Conservation (phyloP, 64 coral and sea anemone species). For the Montipora sp. region DNA sequence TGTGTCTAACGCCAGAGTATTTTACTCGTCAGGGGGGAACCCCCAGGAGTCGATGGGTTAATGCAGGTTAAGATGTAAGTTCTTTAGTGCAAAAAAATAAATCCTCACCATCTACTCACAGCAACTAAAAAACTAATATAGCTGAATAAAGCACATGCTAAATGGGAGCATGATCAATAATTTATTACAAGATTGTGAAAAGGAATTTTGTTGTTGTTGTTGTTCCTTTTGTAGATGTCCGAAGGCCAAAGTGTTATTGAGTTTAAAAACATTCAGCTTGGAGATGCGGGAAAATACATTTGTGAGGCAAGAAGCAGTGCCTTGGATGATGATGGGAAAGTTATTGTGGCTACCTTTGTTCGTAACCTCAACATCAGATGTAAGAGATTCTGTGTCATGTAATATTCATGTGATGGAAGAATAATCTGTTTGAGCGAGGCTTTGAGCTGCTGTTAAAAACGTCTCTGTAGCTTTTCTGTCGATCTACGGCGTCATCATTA, state of each 20-base stretch:
- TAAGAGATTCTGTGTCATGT: neutral
- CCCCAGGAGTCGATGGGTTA: neutral
- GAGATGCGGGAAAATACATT: slow-evolving; percentile 42
- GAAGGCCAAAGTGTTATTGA: slow-evolving; percentile 2
- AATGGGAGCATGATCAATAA: no score
- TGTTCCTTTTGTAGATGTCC: neutral
- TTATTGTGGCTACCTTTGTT: neutral
- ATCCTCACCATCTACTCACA: no score
- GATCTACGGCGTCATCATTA: no score
- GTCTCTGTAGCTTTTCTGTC: no score
- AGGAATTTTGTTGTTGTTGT: neutral
- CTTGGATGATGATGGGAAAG: slow-evolving; percentile 38
- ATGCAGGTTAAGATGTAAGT: no score
- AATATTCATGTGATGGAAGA: neutral
- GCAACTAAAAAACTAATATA: no score
- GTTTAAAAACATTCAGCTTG: slow-evolving; percentile 5
- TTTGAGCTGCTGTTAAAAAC: no score
- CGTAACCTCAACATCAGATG: slow-evolving; percentile 34
- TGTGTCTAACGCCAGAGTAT: no score
- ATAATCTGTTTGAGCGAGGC: no score
- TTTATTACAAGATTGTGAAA: no score
- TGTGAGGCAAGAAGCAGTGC: slow-evolving; percentile 60
- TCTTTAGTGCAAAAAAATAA: no score
- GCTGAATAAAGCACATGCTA: no score
- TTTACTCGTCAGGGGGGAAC: neutral